Evolutionary conservation across 1,140 invertebrate species (phyloP).

Genomic region (Drosophila virilis): DNA sequence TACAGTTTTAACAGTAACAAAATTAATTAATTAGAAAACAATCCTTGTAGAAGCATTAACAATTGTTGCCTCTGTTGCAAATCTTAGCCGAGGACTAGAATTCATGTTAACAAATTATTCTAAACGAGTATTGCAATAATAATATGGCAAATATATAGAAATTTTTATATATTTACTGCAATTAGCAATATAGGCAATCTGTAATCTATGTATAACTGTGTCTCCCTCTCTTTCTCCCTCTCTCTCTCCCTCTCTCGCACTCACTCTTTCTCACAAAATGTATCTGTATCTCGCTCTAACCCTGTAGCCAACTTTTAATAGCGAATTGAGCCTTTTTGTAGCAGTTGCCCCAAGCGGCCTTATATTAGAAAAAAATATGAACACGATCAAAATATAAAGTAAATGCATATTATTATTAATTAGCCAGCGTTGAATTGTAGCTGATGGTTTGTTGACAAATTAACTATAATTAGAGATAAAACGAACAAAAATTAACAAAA

Average conservation of each 20-base stretch:
- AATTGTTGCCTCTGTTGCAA: not conserved
- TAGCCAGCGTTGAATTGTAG: conserved; percentile 76
- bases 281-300: conserved; percentile 12
- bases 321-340: conserved; percentile 55
- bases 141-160: not conserved
- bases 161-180: conserved; percentile 32
- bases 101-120: conserved; percentile 18
- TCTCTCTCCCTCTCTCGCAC: not conserved
- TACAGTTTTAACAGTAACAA: not conserved
- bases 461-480: conserved; percentile 34
- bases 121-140: conserved; percentile 7
- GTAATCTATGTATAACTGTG: conserved; percentile 35
- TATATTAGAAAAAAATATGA: conserved; percentile 49
- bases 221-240: conserved; percentile 15
- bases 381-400: conserved; percentile 7
- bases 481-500: conserved; percentile 13
- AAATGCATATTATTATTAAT: conserved; percentile 44
- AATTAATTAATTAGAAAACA: not conserved
- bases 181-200: conserved; percentile 37
- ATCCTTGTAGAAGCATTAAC: not conserved
- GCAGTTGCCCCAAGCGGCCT: conserved; percentile 77
- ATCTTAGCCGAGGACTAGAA: conserved; percentile 14
- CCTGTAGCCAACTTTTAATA: conserved; percentile 23
- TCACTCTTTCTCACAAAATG: conserved; percentile 1
- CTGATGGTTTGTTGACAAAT: conserved; percentile 75